A percentile compares a stretch with the other conserved stretches of the same genome.
Conservation (phyloP, 2,888 invertebrate genomes). For the Bhutanitis thaidina region DNA sequence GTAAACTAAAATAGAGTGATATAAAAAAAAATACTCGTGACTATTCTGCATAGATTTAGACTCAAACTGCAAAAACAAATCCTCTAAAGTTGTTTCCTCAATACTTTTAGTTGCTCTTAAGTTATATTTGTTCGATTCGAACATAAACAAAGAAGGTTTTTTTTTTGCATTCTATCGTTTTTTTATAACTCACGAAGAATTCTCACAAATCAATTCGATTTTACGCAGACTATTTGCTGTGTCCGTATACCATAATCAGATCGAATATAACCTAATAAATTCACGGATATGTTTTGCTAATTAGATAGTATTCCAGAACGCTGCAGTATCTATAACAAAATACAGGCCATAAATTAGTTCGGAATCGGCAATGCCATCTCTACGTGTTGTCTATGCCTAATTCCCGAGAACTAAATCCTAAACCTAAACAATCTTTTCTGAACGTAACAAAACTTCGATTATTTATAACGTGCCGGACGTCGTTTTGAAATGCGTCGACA, state of each 20-base stretch:
- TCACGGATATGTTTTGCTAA: slow-evolving; percentile 8
- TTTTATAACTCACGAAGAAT: no score
- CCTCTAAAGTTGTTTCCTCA: no score
- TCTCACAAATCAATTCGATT: no score
- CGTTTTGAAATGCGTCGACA: neutral
- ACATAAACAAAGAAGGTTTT: no score
- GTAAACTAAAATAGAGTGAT: no score
- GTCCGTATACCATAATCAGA: neutral
- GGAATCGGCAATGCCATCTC: slow-evolving; percentile 1
- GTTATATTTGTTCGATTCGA: no score
- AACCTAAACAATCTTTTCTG: neutral
- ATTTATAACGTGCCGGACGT: slow-evolving; percentile 9
- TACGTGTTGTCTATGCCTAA: neutral
- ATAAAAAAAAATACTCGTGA: no score
- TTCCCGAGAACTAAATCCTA: neutral
- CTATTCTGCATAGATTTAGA: no score
- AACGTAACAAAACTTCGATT: neutral
- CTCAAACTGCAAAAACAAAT: no score
- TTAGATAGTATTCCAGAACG: neutral
- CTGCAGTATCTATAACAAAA: neutral
- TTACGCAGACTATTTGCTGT: no score
- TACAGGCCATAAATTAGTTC: slow-evolving; percentile 11
- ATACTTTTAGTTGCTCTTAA: no score
- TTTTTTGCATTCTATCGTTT: no score
- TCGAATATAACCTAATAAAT: slow-evolving; percentile 1